Base-by-base conservation (phyloP, 2,113 vertebrate genomes). In the Gobio gobio region DNA sequence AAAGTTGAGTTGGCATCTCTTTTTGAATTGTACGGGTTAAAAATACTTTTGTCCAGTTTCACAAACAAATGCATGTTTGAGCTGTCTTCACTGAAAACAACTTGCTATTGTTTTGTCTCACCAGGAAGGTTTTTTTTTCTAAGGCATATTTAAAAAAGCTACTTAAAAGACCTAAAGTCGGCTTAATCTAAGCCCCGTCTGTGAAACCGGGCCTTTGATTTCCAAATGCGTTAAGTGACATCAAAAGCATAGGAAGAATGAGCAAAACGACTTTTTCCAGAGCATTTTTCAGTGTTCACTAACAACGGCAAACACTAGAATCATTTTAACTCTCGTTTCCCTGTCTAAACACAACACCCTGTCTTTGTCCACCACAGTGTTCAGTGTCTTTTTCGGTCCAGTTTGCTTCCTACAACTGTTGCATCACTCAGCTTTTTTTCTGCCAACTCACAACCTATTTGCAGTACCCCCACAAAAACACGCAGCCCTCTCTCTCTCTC, bases 381-480 rank as follows among this genome's bases (percentile, higher is more conserved):
- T 84, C 49, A 12, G 58, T 72, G 26, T 47, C 24, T 82, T 58
- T 56, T 18, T 3, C 54, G 79, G 59, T 70, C 70, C 47, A 43
- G 33, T 24, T 80, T 24, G 22, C 29, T 75, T 59, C 12, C 18
- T 54, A 82, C 75, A 86, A 75, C 85, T 87, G 75, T 88, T 87
- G 76, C 87, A 73, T 47, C 64, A 58, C 76, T 59, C 79, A 72
- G 82, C 58, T 26, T 74, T 84, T 87, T 87, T 87, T 79, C 77
- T 84, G 76, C 66, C 75, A 86, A 86, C 61, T 77, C 70, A 56
- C 72, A 82, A 84, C 84, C 74, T 81, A 75, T 80, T 88, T 88
- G 51, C 61, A 87, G 83, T 70, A 76, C 76, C 61, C 66, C 2
- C 45, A 45, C 61, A 58, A 78, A 74, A 61, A 72, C 66, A 73